Percentiles rank a stretch among this genome's conserved stretches.
phyloP scores from a whole-genome alignment of 2,113 vertebrate species.

The Paraplagusia blochii region DNA sequence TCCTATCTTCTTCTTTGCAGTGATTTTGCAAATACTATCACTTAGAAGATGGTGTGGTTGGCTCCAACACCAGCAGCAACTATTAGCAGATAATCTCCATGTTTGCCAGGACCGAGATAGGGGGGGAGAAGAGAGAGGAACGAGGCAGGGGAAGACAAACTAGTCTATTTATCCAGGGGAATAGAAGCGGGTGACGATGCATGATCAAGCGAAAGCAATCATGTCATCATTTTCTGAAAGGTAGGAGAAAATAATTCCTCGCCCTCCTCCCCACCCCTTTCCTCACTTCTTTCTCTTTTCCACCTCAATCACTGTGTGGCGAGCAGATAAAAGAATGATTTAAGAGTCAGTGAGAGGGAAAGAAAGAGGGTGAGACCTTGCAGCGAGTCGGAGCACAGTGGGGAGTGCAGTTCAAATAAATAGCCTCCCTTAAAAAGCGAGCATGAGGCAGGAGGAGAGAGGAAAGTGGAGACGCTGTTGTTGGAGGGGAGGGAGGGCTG shows the following conservation, averaged over 20 bases:
- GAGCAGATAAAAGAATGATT: conserved; percentile 99
- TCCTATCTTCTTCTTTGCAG: no score
- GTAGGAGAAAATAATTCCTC: conserved; percentile 97
- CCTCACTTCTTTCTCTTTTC: conserved; percentile 58
- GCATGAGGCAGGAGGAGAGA: conserved; percentile 32
- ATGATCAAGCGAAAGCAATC: conserved; percentile 99
- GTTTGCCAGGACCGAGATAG: conserved; percentile 42
- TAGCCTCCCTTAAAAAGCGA: conserved; percentile 89
- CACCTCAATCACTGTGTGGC: conserved; percentile 77
- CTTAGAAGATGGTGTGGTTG: conserved; percentile 44
- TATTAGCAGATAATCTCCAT: conserved; percentile 68
- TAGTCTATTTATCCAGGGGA: conserved; percentile 89
- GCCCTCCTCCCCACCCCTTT: conserved; percentile 15
- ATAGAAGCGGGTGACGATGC: conserved; percentile 92
- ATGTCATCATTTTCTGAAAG: conserved; percentile 99
- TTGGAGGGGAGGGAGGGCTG: not conserved
- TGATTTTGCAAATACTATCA: conserved; percentile 17
- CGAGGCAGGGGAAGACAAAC: conserved; percentile 56
- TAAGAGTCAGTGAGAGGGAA: conserved; percentile 95
- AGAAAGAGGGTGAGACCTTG: conserved; percentile 75
- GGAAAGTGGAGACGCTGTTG: conserved; percentile 8
- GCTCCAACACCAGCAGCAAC: conserved; percentile 52
- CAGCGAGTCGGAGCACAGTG: conserved; percentile 84
- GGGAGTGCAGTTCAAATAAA: conserved; percentile 99
- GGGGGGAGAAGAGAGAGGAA: conserved; percentile 27